Base-by-base conservation (phyloP, 2,888 invertebrate species). In the Nomada fucata region DNA sequence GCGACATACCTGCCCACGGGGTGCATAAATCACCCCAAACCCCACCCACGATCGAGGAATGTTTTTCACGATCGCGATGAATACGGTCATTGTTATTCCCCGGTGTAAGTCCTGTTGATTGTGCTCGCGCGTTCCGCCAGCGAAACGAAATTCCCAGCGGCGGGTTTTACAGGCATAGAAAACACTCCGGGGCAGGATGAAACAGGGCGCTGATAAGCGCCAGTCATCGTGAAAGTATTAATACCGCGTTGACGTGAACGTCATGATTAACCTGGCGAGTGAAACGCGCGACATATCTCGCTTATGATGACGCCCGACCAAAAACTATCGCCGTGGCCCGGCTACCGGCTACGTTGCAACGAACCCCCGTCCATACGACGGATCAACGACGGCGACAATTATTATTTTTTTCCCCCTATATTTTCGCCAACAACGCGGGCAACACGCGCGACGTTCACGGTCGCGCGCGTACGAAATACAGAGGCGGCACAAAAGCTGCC, bases 61-160 rank as follows among this genome's bases (percentile, higher is more conserved):
- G 59, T 61, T 78, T 79, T 74, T 57, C 79, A 53, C 59, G 23
- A 47, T 23, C 29, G 5, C 42, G 80, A 81, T 87, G 69, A 87
- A 87, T 84, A 71, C 71, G 79, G 65, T 82, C 80, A 81, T 87
- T 87, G 87, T 83, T 86, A 65, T 72, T 86, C 83, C 59, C 47
- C 65, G 61, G 72, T 64, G 57, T 70, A 47, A 72, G 75, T 76
- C 73, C 67, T 74, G 67, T 65, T 64, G 72, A 75, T 63, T 36
- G 26, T 23, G 65, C 26, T 29, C 11, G 55, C 53, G 1, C 15
- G 47, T 61, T 68, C 59, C 57, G 50, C 60, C 65, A 42, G 13
- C 53, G 52, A 52, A 68, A 61, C 26, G 60, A 36, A 70, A 52
- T 75, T 65, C 70, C 29, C 50, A 60, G 36, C 18, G 65, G 29